Base-by-base conservation (phyloP, 2,888 invertebrate genomes). In the Ditylenchus weischeri region DNA sequence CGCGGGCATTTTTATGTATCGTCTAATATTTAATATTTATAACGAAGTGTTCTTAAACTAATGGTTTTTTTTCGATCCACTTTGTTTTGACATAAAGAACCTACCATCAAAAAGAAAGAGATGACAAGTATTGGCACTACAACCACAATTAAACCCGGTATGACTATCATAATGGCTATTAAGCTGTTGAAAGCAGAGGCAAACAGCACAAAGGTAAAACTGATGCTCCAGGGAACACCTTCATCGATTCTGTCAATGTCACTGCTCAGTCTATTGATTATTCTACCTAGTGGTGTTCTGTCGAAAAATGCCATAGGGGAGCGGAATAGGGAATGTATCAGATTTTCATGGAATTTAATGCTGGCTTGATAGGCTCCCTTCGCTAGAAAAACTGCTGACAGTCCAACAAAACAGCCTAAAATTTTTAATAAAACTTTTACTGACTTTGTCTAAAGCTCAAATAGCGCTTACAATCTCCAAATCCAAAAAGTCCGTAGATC, bases 391-490 rank as follows among this genome's bases (percentile, higher is more conserved):
- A 64, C 19, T 1, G 36, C 19, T 0, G 64, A 54, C 29, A 64
- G 7, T 19, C 21, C 64, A 23, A 65, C 29, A 48, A n/a, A 66
- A 13, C 64, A 21, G 23, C n/a, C 66, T 65, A 4, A 64, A 65
- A 62, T n/a, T 38, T 10, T 66, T 62, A 7, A 15, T 3, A 93
- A 0, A 13, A 15, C 43, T 15, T 43, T 43, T 10, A 43, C 43
- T 29, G 2, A 29, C 1, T 54, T 54, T 11, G 10, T 29, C 6
- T 59, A 49, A 59, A 11, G 13, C 7, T 8, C 2, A 59, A 19
- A 6, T 5, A 43, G 29, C 87, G 89, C 89, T 84, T 91, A 91
- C 4, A 94, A 91, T 19, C 7, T 59, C 29, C 47, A 49, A 59
- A 59, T 36, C 50, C 60, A 21, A 67, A 67, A 7, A 35, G 51